Conservation (phyloP, 1,140 invertebrate species). For the Leptopilina boulardi region DNA sequence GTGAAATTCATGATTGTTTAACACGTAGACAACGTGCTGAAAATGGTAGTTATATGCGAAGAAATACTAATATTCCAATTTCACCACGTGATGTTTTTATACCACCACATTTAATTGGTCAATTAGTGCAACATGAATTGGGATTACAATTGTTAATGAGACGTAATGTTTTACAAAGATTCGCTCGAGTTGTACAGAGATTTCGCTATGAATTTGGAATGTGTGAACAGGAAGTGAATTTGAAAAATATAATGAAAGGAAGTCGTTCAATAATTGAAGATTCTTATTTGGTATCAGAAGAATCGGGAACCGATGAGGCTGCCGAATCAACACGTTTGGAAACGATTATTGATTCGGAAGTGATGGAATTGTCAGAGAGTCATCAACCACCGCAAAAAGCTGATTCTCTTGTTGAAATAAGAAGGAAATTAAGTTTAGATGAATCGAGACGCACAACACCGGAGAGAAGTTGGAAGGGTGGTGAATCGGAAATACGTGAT, state of each 20-base stretch:
- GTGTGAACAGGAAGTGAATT: conserved; percentile 49
- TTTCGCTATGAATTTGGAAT: conserved; percentile 65
- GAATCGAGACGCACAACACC: conserved; percentile 70
- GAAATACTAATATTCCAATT: conserved; percentile 71
- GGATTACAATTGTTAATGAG: conserved; percentile 82
- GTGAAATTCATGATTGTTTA: conserved; percentile 89
- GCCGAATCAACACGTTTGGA: conserved; percentile 65
- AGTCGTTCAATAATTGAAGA: conserved; percentile 61
- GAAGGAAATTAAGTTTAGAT: conserved; percentile 67
- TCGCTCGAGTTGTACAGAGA: conserved; percentile 64
- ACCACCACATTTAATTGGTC: conserved; percentile 92
- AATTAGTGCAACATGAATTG: conserved; percentile 86
- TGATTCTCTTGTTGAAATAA: conserved; percentile 61
- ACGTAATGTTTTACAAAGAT: conserved; percentile 69
- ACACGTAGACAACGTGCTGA: conserved; percentile 89
- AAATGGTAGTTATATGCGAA: conserved; percentile 85
- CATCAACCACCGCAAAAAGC: conserved; percentile 51
- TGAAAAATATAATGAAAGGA: conserved; percentile 51
- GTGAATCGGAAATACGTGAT: conserved; percentile 56
- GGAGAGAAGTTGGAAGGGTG: conserved; percentile 65
- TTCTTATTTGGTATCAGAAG: conserved; percentile 56
- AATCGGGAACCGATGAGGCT: conserved; percentile 59
- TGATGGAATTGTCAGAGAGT: conserved; percentile 58
- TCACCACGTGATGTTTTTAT: conserved; percentile 80
- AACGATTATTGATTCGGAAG: conserved; percentile 71